These are phyloP conservation scores for Dorcus hopei DNA, from an alignment of 2,888 invertebrate species.

Conservation along the genomic window DNA sequence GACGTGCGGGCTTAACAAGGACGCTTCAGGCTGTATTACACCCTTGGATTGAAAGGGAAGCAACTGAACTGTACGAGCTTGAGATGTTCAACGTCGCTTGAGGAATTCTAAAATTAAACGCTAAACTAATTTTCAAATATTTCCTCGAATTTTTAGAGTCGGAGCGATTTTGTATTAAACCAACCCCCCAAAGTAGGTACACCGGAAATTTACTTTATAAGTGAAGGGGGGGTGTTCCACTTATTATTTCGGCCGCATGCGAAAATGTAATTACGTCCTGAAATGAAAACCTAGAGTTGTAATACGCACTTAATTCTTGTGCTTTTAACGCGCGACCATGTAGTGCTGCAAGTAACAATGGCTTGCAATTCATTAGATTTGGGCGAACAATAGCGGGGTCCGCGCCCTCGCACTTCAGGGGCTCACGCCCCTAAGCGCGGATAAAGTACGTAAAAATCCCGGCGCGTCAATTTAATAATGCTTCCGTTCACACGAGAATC, in stretches of 20 bases:
- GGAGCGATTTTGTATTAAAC: too few relatives aligned
- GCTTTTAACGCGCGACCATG: constrained; percentile 32
- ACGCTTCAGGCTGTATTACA: constrained; percentile 20
- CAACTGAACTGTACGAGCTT: too few relatives aligned
- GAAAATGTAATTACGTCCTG: too few relatives aligned
- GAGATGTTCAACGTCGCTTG: too few relatives aligned
- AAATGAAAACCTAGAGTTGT: background rate
- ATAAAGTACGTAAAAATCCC: constrained; percentile 45
- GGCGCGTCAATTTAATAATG: constrained; percentile 47
- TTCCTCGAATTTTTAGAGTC: too few relatives aligned
- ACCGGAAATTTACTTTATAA: too few relatives aligned
- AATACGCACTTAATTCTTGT: constrained; percentile 22
- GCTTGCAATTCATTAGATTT: constrained; percentile 41
- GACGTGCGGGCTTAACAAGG: constrained; percentile 26
- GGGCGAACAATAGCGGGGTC: constrained; percentile 31
- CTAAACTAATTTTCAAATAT: too few relatives aligned
- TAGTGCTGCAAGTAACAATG: constrained; percentile 34
- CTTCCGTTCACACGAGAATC: constrained; percentile 37
- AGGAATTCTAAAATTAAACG: too few relatives aligned
- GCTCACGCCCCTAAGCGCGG: constrained; percentile 28
- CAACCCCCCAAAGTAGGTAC: too few relatives aligned
- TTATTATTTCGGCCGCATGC: too few relatives aligned
- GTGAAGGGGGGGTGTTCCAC: too few relatives aligned
- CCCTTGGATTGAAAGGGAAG: background rate
- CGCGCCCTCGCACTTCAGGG: constrained; percentile 29